A percentile compares a stretch with the other conserved stretches of the same genome.
Evolutionary conservation across 2,113 vertebrate species (phyloP).

Genomic region (Panthera uncia): DNA sequence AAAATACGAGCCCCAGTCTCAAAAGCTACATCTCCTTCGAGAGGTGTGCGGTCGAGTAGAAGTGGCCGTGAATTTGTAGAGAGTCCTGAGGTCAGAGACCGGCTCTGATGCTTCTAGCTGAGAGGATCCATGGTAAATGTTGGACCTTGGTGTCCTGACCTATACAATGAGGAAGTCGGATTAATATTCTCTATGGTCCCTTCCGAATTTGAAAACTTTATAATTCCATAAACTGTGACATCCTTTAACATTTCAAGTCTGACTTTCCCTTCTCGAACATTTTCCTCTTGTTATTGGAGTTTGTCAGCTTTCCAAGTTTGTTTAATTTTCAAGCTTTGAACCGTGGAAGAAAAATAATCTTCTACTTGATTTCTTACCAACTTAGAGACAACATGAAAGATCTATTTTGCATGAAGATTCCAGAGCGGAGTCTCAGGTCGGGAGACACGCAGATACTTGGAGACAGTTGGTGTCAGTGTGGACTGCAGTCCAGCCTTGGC

Average conservation of each 20-base stretch:
- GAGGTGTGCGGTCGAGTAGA: not conserved
- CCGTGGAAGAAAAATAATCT: slow-evolving; percentile 5
- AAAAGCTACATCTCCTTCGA: fast-evolving
- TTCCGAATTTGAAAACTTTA: not conserved
- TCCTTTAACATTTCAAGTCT: not conserved
- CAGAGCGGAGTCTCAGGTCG: not conserved
- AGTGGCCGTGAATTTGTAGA: not conserved
- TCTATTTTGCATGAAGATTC: not conserved
- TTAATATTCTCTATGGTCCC: not conserved
- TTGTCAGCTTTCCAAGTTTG: not conserved
- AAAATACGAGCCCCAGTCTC: not conserved
- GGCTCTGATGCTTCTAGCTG: not conserved
- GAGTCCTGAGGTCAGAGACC: not conserved
- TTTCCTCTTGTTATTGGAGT: not conserved
- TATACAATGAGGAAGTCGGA: not conserved
- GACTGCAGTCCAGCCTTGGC: not conserved
- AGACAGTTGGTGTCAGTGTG: fast-evolving
- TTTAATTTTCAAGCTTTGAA: slow-evolving; percentile 45
- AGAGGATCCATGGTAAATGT: not conserved
- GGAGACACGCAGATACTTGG: not conserved
- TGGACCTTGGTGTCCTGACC: not conserved
- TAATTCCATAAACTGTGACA: not conserved
- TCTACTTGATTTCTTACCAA: not conserved
- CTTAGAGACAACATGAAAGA: not conserved
- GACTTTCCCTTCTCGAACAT: not conserved